Percentiles rank a stretch among this genome's conserved stretches.
Conservation (phyloP, 2,113 vertebrate species). For the Ariopsis seemanni region DNA sequence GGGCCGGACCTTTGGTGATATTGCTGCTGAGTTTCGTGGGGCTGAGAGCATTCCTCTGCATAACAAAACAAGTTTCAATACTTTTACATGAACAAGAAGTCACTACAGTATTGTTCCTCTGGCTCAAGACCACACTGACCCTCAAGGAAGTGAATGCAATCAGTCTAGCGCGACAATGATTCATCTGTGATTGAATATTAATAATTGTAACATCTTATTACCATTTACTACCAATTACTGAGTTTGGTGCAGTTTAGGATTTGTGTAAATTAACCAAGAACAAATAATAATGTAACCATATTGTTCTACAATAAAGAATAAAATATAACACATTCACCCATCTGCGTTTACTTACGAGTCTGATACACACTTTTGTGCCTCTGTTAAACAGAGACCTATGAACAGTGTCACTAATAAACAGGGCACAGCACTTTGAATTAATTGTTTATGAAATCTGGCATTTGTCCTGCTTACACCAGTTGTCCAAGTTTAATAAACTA, state of each 20-base stretch:
- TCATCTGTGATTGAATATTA: not conserved
- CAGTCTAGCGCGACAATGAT: not conserved
- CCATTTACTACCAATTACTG: not conserved
- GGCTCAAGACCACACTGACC: not conserved
- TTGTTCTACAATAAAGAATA: not conserved
- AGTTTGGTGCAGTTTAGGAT: not conserved
- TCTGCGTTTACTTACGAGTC: not conserved
- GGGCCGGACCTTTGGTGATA: constrained; percentile 76
- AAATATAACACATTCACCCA: not conserved
- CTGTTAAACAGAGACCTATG: not conserved
- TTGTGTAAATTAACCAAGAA: not conserved
- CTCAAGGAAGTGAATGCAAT: not conserved
- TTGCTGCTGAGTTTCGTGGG: constrained; percentile 73
- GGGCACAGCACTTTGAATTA: constrained; percentile 21
- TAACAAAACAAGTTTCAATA: constrained; percentile 71
- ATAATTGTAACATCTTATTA: not conserved
- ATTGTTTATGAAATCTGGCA: constrained; percentile 60
- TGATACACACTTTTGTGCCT: not conserved
- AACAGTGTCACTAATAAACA: constrained; percentile 11
- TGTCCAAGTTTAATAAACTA: constrained; percentile 41
- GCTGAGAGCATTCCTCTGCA: constrained; percentile 69
- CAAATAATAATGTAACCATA: not conserved
- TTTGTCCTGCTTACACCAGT: constrained; percentile 53
- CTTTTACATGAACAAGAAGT: constrained; percentile 64
- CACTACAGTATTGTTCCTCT: not conserved